These are phyloP conservation scores for Laterallus jamaicensis DNA, from an alignment of 2,113 vertebrate species.

Conservation along the genomic window DNA sequence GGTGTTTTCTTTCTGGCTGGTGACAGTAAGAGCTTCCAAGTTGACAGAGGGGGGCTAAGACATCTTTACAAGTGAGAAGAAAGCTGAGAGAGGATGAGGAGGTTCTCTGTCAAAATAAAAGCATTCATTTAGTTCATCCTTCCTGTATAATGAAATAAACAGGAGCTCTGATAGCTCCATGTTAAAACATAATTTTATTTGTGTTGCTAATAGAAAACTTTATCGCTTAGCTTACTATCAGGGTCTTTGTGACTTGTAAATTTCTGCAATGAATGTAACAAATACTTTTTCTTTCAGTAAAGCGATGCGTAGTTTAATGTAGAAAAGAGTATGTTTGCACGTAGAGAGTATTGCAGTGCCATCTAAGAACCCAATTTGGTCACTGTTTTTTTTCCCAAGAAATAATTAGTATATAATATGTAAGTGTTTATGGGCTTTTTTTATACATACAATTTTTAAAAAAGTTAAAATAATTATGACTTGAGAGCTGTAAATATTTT, in stretches of 20 bases:
- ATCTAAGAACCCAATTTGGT: not conserved
- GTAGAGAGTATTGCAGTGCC: not conserved
- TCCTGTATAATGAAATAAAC: constrained; percentile 34
- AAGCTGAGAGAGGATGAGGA: constrained; percentile 68
- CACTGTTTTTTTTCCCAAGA: not conserved
- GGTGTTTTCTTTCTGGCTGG: constrained; percentile 73
- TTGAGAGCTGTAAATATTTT: not conserved
- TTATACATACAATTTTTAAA: not conserved
- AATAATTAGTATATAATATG: not conserved
- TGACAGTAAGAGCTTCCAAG: constrained; percentile 79
- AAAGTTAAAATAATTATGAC: not conserved
- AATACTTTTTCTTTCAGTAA: not conserved
- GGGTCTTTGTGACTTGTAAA: not conserved
- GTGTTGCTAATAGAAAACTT: constrained; percentile 45
- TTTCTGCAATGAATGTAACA: not conserved
- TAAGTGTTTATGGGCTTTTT: not conserved
- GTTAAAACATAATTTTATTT: constrained; percentile 57
- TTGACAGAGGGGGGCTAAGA: constrained; percentile 73
- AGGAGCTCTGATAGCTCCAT: constrained; percentile 13
- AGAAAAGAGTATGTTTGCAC: not conserved
- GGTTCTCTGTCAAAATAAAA: constrained; percentile 76
- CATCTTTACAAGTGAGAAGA: constrained; percentile 70
- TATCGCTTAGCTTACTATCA: constrained; percentile 31
- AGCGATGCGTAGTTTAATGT: not conserved
- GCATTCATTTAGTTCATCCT: constrained; percentile 64